Conservation (phyloP, 1,140 invertebrate genomes). For the Macrobrachium rosenbergii region DNA sequence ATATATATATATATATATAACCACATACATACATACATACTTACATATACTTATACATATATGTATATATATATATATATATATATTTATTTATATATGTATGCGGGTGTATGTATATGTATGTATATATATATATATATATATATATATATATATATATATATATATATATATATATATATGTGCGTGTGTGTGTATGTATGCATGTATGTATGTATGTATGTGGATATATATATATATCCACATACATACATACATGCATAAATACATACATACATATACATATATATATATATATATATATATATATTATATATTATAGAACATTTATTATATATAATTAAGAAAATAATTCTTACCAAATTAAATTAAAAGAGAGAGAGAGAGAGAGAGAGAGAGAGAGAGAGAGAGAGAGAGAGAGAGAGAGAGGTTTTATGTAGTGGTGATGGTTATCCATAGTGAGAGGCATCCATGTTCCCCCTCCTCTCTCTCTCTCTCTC, state of each 20-base stretch:
- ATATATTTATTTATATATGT: too few species aligned
- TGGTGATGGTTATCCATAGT: background rate
- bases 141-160: background rate
- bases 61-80: background rate
- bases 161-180: background rate
- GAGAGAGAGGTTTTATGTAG: background rate
- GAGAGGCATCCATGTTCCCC: background rate
- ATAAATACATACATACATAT: background rate
- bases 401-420: conserved; percentile 22
- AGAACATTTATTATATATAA: too few species aligned
- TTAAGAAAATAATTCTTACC: too few species aligned
- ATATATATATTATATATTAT: too few species aligned
- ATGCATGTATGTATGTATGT: background rate
- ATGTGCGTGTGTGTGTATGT: background rate
- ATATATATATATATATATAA: background rate
- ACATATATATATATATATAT: too few species aligned
- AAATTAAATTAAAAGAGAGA: background rate
- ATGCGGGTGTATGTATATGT: too few species aligned
- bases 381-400: conserved; percentile 34
- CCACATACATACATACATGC: background rate
- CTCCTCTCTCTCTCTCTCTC: background rate
- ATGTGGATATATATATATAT: background rate
- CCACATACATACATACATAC: background rate
- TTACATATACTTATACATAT: background rate
- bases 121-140: too few species aligned